These are phyloP conservation scores for Mormyrops boulengeri DNA, from an alignment of 2,797 vertebrate genomes.

Conservation along the genomic window DNA sequence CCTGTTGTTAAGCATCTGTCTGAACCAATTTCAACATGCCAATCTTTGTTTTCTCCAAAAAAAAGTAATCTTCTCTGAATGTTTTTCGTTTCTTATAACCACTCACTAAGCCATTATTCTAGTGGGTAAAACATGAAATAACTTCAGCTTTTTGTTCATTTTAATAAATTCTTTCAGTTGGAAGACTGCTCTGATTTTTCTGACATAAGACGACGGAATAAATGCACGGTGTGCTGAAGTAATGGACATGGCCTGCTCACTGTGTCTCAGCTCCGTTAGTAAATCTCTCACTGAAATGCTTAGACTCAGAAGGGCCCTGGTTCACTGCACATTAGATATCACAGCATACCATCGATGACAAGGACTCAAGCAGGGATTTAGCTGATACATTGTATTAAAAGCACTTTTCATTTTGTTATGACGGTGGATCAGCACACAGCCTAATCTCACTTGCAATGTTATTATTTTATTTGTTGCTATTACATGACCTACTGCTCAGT, in stretches of 20 bases:
- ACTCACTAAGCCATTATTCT: neutral
- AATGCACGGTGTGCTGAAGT: neutral
- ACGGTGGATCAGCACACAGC: neutral
- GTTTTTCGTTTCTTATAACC: constrained; percentile 10
- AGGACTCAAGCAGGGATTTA: neutral
- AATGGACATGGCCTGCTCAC: neutral
- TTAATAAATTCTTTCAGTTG: neutral
- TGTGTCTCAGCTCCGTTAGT: neutral
- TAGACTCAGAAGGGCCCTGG: neutral
- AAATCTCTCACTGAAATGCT: neutral
- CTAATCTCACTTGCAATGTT: neutral
- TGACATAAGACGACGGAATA: neutral
- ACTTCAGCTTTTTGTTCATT: neutral
- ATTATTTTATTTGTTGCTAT: neutral
- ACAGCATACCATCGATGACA: neutral
- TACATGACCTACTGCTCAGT: neutral
- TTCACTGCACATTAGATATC: neutral
- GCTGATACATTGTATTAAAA: constrained; percentile 10
- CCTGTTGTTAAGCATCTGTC: constrained; percentile 26
- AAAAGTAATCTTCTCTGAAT: constrained; percentile 33
- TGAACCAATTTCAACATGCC: neutral
- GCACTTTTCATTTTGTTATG: constrained; percentile 1
- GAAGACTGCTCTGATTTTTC: neutral
- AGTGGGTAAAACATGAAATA: neutral
- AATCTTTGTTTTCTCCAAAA: constrained; percentile 9